A percentile compares a stretch with the other conserved stretches of the same genome.
Evolutionary conservation across 1,140 invertebrate genomes (phyloP).

Genomic region (Onthophagus taurus): DNA sequence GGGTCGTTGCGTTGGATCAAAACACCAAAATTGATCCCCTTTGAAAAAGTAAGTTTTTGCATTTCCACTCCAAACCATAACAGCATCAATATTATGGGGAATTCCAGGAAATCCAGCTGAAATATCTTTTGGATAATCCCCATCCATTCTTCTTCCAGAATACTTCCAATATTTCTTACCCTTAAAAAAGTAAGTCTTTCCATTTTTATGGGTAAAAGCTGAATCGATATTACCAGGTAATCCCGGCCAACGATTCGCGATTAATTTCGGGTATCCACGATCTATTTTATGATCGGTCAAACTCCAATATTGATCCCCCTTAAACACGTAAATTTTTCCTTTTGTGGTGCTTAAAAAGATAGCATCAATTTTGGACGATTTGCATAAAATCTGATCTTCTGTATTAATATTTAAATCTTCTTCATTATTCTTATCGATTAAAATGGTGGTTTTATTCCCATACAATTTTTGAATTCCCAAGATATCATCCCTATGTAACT

Average conservation of each 20-base stretch:
- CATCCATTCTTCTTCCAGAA: conserved; percentile 70
- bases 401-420: conserved; percentile 31
- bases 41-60: conserved; percentile 96
- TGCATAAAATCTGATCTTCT: conserved; percentile 65
- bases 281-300: conserved; percentile 73
- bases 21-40: conserved; percentile 85
- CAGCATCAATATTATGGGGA: conserved; percentile 84
- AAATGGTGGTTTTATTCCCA: conserved; percentile 56
- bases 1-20: conserved; percentile 74
- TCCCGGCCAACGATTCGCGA: conserved; percentile 69
- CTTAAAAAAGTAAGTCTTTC: conserved; percentile 89
- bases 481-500: conserved; percentile 78
- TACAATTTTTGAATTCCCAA: conserved; percentile 70
- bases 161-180: conserved; percentile 90
- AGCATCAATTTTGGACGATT: conserved; percentile 70
- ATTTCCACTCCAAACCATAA: conserved; percentile 91
- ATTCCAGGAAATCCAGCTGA: conserved; percentile 86
- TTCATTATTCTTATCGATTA: conserved; percentile 27
- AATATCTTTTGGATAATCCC: conserved; percentile 84
- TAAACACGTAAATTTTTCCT: conserved; percentile 77
- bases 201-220: conserved; percentile 83
- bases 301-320: conserved; percentile 73
- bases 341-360: conserved; percentile 76
- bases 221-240: conserved; percentile 82
- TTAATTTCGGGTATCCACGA: conserved; percentile 69